Evolutionary conservation across 1,140 invertebrate genomes (phyloP).

Genomic region (Meteorus sp.): DNA sequence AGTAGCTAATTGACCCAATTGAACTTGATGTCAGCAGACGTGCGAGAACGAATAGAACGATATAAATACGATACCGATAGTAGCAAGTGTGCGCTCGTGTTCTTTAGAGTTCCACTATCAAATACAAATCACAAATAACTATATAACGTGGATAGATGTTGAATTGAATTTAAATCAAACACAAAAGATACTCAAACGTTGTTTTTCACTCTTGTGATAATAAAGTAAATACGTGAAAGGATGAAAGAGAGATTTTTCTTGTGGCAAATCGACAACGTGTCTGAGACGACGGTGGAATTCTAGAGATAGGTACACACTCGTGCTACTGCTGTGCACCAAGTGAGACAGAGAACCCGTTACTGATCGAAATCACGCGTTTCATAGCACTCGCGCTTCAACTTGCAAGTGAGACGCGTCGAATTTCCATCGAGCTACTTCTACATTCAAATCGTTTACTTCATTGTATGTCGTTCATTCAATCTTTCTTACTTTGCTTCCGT

Average conservation of each 20-base stretch:
- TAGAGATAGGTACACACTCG: constrained; percentile 10
- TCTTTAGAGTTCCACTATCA: too few relatives aligned
- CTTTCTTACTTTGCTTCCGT: too few relatives aligned
- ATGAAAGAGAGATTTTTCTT: neutral
- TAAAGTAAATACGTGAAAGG: too few relatives aligned
- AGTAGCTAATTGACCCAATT: constrained; percentile 47
- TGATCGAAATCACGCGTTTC: constrained; percentile 26
- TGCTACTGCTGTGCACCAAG: too few relatives aligned
- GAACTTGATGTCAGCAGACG: constrained; percentile 34
- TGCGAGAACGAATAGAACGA: constrained; percentile 19
- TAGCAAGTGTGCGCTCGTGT: neutral
- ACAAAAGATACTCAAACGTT: too few relatives aligned
- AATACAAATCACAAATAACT: too few relatives aligned
- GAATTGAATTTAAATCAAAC: too few relatives aligned
- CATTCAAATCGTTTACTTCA: neutral
- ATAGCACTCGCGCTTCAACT: constrained; percentile 14
- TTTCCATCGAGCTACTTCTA: neutral
- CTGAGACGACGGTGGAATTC: constrained; percentile 1
- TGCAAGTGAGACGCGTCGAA: constrained; percentile 20
- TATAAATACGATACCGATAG: constrained; percentile 24
- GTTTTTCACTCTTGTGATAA: too few relatives aligned
- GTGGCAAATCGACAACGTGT: neutral
- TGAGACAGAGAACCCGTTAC: constrained; percentile 22
- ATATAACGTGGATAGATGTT: too few relatives aligned
- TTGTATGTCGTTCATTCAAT: too few relatives aligned